Conservation (phyloP, 92 coral and sea anemone species). For the Palythoa grandis region DNA sequence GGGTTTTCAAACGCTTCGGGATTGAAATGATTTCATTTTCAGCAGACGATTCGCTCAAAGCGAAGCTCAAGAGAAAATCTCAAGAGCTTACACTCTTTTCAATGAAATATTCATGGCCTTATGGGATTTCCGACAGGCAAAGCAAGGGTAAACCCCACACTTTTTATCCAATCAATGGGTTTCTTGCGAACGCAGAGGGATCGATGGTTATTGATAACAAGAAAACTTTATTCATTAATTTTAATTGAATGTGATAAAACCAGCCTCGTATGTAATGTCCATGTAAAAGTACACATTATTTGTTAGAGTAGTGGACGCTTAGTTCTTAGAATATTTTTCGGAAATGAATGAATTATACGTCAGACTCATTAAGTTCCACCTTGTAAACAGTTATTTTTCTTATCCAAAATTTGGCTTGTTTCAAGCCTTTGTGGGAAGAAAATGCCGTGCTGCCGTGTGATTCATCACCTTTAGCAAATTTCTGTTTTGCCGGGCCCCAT, state of each 20-base stretch:
- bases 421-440: too few species aligned
- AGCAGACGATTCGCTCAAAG: neutral
- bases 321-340: neutral
- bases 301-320: neutral
- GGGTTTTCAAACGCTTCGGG: neutral
- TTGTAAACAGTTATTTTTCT: neutral
- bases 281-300: neutral
- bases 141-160: constrained; percentile 34
- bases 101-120: constrained; percentile 36
- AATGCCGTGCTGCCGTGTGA: too few species aligned
- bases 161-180: constrained; percentile 12
- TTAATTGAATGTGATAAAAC: constrained; percentile 2
- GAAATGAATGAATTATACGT: neutral
- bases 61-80: neutral
- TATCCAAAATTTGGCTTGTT: too few species aligned
- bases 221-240: constrained; percentile 20
- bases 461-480: too few species aligned
- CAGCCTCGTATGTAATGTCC: neutral
- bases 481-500: too few species aligned
- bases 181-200: neutral
- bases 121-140: constrained; percentile 6
- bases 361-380: neutral
- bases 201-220: constrained; percentile 3
- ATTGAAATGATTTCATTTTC: neutral
- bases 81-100: neutral